These are phyloP conservation scores for Galerucella pusilla DNA, from an alignment of 2,888 invertebrate genomes.

Conservation along the genomic window DNA sequence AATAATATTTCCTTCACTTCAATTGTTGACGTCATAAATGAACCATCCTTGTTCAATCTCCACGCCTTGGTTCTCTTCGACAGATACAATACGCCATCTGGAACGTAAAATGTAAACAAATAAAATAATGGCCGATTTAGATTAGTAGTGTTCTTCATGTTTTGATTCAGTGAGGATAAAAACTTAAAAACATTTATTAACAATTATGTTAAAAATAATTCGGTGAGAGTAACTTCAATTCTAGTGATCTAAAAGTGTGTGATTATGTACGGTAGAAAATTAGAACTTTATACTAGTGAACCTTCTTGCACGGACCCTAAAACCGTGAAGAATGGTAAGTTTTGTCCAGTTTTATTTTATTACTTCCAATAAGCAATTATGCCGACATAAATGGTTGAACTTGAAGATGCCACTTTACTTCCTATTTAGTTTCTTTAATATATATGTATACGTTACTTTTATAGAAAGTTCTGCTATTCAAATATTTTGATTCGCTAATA, in stretches of 20 bases:
- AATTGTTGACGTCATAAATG: constrained; percentile 18
- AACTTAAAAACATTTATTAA: constrained; percentile 50
- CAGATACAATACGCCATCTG: constrained; percentile 57
- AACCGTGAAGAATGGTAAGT: constrained; percentile 82
- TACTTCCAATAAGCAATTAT: constrained; percentile 25
- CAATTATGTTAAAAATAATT: constrained; percentile 69
- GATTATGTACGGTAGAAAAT: constrained; percentile 80
- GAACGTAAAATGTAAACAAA: constrained; percentile 56
- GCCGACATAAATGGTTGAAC: constrained; percentile 10
- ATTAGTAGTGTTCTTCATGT: constrained; percentile 61
- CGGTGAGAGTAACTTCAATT: constrained; percentile 70
- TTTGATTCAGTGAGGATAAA: constrained; percentile 56
- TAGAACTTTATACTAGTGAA: constrained; percentile 77
- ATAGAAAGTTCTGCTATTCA: background rate
- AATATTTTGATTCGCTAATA: background rate
- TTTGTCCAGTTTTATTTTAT: constrained; percentile 30
- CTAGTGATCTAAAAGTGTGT: constrained; percentile 57
- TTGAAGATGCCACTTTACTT: constrained; percentile 14
- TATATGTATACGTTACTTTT: background rate
- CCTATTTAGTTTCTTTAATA: constrained; percentile 3
- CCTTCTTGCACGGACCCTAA: constrained; percentile 77
- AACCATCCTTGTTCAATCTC: constrained; percentile 36
- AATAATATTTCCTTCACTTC: background rate
- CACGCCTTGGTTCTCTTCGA: background rate
- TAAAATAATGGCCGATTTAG: constrained; percentile 64